Conservation (phyloP, 1,140 invertebrate species). For the Probaryconus sp. region DNA sequence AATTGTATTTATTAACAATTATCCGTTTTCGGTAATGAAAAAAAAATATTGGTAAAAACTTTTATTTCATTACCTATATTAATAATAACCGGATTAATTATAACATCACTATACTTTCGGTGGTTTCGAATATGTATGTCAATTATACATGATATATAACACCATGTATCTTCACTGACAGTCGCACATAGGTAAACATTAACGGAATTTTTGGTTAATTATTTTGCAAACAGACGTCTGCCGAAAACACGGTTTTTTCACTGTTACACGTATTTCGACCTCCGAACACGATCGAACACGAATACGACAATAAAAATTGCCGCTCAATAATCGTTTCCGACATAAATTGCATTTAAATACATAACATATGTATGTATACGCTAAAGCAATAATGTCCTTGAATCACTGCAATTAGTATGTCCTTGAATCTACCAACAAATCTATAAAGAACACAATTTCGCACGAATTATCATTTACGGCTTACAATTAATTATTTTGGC, state of each 20-base stretch:
- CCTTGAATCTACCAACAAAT: conserved; percentile 32
- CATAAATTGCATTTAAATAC: conserved; percentile 58
- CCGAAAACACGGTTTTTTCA: conserved; percentile 47
- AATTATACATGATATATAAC: too few relatives aligned
- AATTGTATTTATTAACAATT: too few relatives aligned
- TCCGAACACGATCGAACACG: conserved; percentile 45
- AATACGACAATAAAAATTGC: conserved; percentile 50
- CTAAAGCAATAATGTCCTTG: conserved; percentile 52
- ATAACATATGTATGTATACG: conserved; percentile 41
- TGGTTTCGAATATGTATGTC: too few relatives aligned
- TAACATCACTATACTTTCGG: too few relatives aligned
- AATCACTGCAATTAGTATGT: conserved; percentile 45
- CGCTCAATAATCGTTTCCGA: conserved; percentile 54
- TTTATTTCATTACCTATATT: too few relatives aligned
- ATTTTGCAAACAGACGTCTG: conserved; percentile 41
- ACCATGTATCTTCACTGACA: neutral
- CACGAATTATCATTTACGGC: neutral
- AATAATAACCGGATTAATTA: too few relatives aligned
- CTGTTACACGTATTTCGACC: conserved; percentile 29
- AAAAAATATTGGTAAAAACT: too few relatives aligned
- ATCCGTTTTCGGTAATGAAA: too few relatives aligned
- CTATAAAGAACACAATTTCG: conserved; percentile 5
- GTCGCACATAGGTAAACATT: conserved; percentile 7
- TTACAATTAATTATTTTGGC: too few relatives aligned
- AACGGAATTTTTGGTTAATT: conserved; percentile 27